Evolutionary conservation across 2,797 vertebrate species (phyloP).

Genomic region (Harpagifer antarcticus): DNA sequence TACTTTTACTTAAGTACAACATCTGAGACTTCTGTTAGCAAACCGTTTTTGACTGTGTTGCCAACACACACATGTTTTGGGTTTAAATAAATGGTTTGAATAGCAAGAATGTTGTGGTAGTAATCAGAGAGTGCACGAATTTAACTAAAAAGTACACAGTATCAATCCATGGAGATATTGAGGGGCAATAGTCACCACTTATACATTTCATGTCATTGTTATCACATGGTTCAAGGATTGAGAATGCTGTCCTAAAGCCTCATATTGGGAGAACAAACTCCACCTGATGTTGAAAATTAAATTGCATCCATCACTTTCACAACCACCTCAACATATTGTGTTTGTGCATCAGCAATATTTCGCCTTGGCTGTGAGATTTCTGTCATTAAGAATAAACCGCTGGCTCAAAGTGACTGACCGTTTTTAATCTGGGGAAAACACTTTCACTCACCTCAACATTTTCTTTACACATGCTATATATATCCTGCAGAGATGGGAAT

Average conservation of each 20-base stretch:
- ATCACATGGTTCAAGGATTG: neutral
- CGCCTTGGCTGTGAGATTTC: neutral
- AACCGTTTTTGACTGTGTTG: too few species aligned
- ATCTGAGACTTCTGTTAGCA: too few species aligned
- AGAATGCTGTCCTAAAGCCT: neutral
- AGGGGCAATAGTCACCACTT: too few species aligned
- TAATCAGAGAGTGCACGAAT: too few species aligned
- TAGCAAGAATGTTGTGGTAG: too few species aligned
- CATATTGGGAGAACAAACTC: neutral
- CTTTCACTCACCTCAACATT: neutral
- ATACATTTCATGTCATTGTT: too few species aligned
- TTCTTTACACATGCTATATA: slow-evolving; percentile 16
- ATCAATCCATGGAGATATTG: too few species aligned
- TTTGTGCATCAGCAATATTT: neutral
- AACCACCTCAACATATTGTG: neutral
- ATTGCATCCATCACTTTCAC: neutral
- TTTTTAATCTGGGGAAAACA: neutral
- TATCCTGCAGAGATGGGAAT: slow-evolving; percentile 14
- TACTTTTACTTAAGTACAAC: too few species aligned
- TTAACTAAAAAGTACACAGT: too few species aligned
- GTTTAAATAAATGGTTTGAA: too few species aligned
- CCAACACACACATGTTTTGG: too few species aligned
- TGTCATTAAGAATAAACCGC: neutral
- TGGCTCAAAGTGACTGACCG: neutral
- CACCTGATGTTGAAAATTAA: neutral